Evolutionary conservation across 1,140 invertebrate genomes (phyloP), one percentile per base, ranked within the genome.

Genomic region (Ditylenchus dipsaci): DNA sequence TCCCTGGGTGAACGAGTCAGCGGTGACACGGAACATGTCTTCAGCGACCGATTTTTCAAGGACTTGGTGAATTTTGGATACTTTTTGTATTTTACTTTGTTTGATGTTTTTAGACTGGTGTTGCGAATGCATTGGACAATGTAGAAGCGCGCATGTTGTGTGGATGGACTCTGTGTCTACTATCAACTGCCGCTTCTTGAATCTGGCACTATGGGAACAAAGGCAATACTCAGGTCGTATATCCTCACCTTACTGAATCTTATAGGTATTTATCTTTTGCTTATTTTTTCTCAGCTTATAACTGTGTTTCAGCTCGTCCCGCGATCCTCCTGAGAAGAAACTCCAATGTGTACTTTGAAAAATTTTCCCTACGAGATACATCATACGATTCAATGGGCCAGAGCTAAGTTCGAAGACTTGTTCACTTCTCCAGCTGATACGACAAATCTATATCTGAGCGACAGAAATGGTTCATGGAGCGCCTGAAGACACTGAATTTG

Each of bases 311-410:
- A 76, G 72, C 79, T 96, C 94, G 0, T 95, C 93, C 1, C 93
- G 96, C 84, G 95, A 98, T 86, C 95, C 95, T 0, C 94, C 95
- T 8, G 95, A 98, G 84, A 97, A 84, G 93, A 91, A 77, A 97
- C 97, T 82, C 95, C 95, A 0, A 95, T 97, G 74, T 98, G 95
- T 84, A 99, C 95, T 0, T 85, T 99, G 63, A 97, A 97, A n/a
- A 84, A 97, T 98, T 84, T 98, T 98, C 86, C 95, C 95, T 0
- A 97, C 85, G 92, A 93, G 13, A 98, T 99, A 81, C 94, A 98
- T 84, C 95, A 99, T 82, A 97, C 95, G 15, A 84, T 98, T 62
- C 94, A 88, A 84, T 99, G 95, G 95, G 95, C 95, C 0, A 86
- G 95, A 42, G 94, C 97, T 3, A 89, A 89, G 81, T 98, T 98